Evolutionary conservation across 2,113 vertebrate genomes (phyloP), one percentile per base, ranked within the genome.

Genomic region (Panurus biarmicus): DNA sequence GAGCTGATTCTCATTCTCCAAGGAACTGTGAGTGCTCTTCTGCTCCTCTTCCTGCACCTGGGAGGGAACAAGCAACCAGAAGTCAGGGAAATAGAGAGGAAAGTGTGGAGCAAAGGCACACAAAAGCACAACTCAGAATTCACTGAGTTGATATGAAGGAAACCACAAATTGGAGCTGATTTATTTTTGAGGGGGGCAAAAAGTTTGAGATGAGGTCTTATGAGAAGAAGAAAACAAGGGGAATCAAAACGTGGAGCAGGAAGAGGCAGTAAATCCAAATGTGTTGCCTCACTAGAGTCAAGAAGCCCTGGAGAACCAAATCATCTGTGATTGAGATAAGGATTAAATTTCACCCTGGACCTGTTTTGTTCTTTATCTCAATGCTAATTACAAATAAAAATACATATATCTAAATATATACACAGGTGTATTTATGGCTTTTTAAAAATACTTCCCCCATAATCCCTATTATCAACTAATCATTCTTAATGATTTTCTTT

Each of bases 21-120:
- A 96, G 96, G 98, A 98, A 97, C 97, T 97, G 33, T 93, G 96
- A 66, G 99, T 96, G 60, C 98, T 96, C 95, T 87, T 96, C 96
- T 98, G 97, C 45, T 98, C 96, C 88, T 98, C 97, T 84, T 97
- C 92, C 5, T 96, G 97, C 17, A 94, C 98, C 98, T 99, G 90
- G 28, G 42, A 50, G 64, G 72, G 50, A 81, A 53, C 7, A 17
- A 65, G n/a, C 38, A 58, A 65, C 7, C 48, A 71, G 10, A 45
- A 40, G 9, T 73, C 54, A 69, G 62, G 33, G 62, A 13, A n/a
- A 71, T 4, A 5, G 28, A 48, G 14, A 44, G 14, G 11, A 60
- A 31, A 76, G 58, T 0, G 4, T 75, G 48, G 17, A 80, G 53
- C 23, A 62, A 29, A 54, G 57, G 28, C 67, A 50, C 17, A 23